Conservation (phyloP, 2,888 invertebrate genomes). For the Nudaria mundana region DNA sequence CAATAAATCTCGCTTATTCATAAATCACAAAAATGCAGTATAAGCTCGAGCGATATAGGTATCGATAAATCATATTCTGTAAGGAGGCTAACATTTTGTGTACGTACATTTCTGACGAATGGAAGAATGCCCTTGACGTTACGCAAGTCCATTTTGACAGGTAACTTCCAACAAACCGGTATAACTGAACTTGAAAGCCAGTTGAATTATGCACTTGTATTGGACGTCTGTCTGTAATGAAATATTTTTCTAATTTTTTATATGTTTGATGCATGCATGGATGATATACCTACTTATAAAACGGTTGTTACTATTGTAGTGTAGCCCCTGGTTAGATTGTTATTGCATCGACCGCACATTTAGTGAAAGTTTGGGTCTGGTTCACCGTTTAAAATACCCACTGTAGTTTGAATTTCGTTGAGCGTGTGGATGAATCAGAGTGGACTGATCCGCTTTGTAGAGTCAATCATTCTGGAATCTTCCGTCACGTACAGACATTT, state of each 20-base stretch:
- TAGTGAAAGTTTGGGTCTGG: slow-evolving; percentile 68
- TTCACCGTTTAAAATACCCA: slow-evolving; percentile 25
- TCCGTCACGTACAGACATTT: slow-evolving; percentile 39
- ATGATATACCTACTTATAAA: no score
- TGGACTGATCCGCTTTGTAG: no score
- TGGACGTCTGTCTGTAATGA: no score
- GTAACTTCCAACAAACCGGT: slow-evolving; percentile 14
- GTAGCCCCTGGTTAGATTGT: slow-evolving; percentile 16
- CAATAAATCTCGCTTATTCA: no score
- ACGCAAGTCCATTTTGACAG: slow-evolving; percentile 19
- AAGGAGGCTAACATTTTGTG: neutral
- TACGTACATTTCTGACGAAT: slow-evolving; percentile 4
- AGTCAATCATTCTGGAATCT: slow-evolving; percentile 58
- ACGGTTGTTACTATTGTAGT: no score
- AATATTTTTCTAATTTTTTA: no score
- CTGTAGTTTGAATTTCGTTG: no score
- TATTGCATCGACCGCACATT: slow-evolving; percentile 34
- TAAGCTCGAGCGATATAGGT: no score
- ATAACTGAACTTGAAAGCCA: slow-evolving; percentile 25
- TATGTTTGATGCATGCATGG: no score
- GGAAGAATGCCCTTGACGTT: slow-evolving; percentile 20
- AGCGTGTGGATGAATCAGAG: no score
- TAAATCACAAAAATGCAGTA: no score
- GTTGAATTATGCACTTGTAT: slow-evolving; percentile 18
- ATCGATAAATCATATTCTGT: neutral